Percentiles rank a stretch among this genome's conserved stretches.
Conservation (phyloP, 2,113 vertebrate species). For the Mastomys natalensis region DNA sequence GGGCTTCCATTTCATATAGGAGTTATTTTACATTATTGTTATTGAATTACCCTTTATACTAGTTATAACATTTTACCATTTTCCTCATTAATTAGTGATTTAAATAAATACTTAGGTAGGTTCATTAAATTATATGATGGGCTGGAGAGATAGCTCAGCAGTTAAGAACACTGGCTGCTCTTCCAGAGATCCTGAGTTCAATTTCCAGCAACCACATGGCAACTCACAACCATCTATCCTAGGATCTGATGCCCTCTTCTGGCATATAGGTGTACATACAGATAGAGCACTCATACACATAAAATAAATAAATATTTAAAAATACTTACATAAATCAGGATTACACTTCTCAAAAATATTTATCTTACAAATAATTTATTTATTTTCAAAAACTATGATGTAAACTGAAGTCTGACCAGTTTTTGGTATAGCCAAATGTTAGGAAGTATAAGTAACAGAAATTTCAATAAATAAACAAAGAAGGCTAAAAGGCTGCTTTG, state of each 20-base stretch:
- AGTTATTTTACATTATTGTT: background rate
- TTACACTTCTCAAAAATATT: slow-evolving; percentile 43
- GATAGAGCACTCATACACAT: no score
- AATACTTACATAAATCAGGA: background rate
- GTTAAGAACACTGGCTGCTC: no score
- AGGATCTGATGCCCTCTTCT: no score
- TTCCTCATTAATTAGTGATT: slow-evolving; percentile 23
- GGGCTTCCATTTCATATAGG: background rate
- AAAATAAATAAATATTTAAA: slow-evolving; percentile 38
- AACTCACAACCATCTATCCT: no score
- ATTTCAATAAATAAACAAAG: background rate
- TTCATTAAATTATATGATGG: slow-evolving; percentile 3
- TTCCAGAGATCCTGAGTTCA: no score
- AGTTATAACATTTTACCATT: background rate
- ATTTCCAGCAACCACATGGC: no score
- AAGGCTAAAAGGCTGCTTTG: background rate
- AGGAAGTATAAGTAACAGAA: background rate
- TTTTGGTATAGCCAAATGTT: slow-evolving; percentile 40
- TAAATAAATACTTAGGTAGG: slow-evolving; percentile 44
- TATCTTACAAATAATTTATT: slow-evolving; percentile 1
- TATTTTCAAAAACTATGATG: slow-evolving; percentile 51
- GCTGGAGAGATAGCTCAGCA: no score
- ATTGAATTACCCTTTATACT: slow-evolving; percentile 14
- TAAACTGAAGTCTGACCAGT: slow-evolving; percentile 6
- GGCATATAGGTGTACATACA: no score